A percentile compares a stretch with the other conserved stretches of the same genome.
Conservation (phyloP, 2,797 vertebrate species). For the Moxostoma hubbsi region DNA sequence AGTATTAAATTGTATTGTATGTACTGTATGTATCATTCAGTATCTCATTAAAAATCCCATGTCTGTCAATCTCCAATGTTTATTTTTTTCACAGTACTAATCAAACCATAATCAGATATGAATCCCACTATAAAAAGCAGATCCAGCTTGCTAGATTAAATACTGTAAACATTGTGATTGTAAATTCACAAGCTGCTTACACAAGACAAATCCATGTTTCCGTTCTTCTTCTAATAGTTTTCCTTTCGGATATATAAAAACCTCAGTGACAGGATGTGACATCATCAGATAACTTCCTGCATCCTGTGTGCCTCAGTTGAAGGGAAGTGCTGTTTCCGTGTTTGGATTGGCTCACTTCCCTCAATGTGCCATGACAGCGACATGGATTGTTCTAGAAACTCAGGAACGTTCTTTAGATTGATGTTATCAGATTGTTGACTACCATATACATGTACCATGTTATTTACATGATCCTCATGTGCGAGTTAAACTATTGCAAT, state of each 20-base stretch:
- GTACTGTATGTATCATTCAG: no score
- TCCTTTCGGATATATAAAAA: constrained; percentile 47
- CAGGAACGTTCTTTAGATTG: constrained; percentile 17
- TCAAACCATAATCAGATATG: no score
- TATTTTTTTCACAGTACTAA: no score
- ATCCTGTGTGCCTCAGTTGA: constrained; percentile 38
- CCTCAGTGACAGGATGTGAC: constrained; percentile 50
- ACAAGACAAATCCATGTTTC: background rate
- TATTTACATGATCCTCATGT: no score
- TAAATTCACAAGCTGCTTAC: no score
- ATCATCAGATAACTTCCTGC: constrained; percentile 59
- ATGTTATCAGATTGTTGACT: background rate
- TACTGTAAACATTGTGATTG: no score
- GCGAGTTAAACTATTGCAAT: background rate
- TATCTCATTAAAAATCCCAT: no score
- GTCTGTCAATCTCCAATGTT: no score
- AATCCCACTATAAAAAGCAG: no score
- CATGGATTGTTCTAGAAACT: constrained; percentile 33
- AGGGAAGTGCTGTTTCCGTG: constrained; percentile 55
- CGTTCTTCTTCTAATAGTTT: background rate
- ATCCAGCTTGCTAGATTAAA: no score
- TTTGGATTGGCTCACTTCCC: constrained; percentile 43
- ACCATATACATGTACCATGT: no score
- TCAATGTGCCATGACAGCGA: constrained; percentile 1
- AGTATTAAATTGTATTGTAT: no score